A percentile compares a stretch with the other conserved stretches of the same genome.
Evolutionary conservation across 2,113 vertebrate species (phyloP).

Genomic region (Pluvianellus socialis): DNA sequence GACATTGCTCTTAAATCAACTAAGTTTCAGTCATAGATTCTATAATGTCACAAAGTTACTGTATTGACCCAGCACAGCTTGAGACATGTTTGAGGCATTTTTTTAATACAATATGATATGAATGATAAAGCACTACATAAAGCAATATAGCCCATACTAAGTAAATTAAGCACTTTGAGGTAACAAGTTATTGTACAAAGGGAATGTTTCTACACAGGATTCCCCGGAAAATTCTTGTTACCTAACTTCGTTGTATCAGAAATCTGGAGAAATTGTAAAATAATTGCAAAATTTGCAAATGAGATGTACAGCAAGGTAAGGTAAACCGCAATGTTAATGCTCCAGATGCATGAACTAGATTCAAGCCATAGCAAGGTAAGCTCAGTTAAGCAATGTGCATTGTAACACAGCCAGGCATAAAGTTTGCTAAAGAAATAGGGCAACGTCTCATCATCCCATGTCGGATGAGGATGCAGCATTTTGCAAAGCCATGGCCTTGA

Average conservation of each 20-base stretch:
- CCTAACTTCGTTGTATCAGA: rapidly evolving
- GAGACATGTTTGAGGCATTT: not conserved
- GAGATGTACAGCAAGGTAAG: not conserved
- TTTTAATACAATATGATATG: not conserved
- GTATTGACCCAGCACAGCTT: not conserved
- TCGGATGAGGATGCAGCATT: not conserved
- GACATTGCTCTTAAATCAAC: not conserved
- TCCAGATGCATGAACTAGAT: not conserved
- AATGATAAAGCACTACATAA: not conserved
- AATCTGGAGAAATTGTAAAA: not conserved
- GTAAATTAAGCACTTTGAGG: not conserved
- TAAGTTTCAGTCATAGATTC: not conserved
- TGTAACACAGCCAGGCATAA: not conserved
- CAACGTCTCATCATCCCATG: rapidly evolving
- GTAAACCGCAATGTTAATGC: not conserved
- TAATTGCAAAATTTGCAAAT: not conserved
- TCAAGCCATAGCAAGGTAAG: not conserved
- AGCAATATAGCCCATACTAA: not conserved
- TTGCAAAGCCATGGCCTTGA: not conserved
- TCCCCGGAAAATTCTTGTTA: not conserved
- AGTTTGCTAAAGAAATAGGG: not conserved
- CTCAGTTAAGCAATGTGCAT: not conserved
- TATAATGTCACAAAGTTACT: not conserved
- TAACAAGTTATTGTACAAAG: not conserved
- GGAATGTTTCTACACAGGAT: not conserved